Percentiles rank a stretch among this genome's conserved stretches.
These are phyloP conservation scores for Micronisus gabar DNA, from an alignment of 2,113 vertebrate species.

Conservation along the genomic window DNA sequence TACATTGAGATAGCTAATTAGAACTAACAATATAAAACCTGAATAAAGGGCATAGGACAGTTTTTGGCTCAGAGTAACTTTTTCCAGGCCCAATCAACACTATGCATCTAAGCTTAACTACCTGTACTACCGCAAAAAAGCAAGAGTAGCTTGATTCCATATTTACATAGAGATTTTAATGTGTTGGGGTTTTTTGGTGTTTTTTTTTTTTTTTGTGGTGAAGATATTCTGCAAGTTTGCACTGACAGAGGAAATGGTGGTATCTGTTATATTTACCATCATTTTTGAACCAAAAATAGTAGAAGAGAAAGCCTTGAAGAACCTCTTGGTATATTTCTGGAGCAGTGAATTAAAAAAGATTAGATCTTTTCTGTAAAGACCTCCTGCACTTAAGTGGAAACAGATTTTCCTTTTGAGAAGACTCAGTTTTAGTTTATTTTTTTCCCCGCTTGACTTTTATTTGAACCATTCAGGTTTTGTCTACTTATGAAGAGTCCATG, in stretches of 20 bases:
- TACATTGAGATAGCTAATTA: neutral
- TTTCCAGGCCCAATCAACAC: neutral
- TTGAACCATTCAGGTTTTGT: neutral
- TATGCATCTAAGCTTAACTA: neutral
- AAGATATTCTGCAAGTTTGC: neutral
- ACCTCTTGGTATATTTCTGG: constrained; percentile 2
- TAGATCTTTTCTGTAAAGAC: neutral
- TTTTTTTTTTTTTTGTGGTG: neutral
- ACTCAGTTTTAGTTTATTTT: neutral
- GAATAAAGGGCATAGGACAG: neutral
- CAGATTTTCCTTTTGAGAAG: constrained; percentile 16
- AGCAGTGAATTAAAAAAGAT: neutral
- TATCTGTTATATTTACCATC: neutral
- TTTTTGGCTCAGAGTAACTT: neutral
- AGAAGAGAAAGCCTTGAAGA: constrained; percentile 13
- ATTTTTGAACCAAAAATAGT: constrained; percentile 24
- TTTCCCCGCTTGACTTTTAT: neutral
- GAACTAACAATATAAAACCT: neutral
- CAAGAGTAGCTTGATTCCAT: neutral
- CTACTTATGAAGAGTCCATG: neutral
- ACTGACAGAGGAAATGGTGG: neutral
- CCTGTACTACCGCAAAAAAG: neutral
- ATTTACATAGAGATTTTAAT: neutral
- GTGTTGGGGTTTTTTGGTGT: neutral
- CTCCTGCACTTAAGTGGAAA: constrained; percentile 16